Conservation (phyloP, 2,797 vertebrate genomes). For the Poecilia picta region DNA sequence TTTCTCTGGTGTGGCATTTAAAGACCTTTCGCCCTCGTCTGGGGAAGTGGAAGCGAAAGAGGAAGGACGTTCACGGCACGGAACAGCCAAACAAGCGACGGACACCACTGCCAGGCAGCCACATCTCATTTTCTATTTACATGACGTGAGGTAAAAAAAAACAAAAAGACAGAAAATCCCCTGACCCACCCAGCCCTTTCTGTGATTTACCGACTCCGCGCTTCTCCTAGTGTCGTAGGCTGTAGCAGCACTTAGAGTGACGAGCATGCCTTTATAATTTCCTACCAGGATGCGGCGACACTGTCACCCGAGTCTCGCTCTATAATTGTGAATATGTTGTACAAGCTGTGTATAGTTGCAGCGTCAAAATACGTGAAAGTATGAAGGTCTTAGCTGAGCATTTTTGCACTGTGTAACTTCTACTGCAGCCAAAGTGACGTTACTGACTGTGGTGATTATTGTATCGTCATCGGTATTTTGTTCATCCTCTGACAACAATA, state of each 20-base stretch:
- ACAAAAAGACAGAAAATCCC: too few relatives aligned
- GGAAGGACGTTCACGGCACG: conserved; percentile 13
- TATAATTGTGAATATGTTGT: conserved; percentile 64
- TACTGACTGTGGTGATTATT: conserved; percentile 57
- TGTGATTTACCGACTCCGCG: conserved; percentile 53
- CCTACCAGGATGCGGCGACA: conserved; percentile 47
- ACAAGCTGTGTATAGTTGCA: conserved; percentile 64
- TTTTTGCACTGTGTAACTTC: conserved; percentile 73
- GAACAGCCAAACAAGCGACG: conserved; percentile 46
- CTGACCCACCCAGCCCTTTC: conserved; percentile 28
- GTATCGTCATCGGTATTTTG: conserved; percentile 62
- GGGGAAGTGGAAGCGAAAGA: conserved; percentile 35
- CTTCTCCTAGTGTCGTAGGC: conserved; percentile 63
- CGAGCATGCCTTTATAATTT: conserved; percentile 67
- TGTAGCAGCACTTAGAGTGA: conserved; percentile 62
- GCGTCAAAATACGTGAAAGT: conserved; percentile 51
- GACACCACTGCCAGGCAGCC: conserved; percentile 69
- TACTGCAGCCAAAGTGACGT: conserved; percentile 71
- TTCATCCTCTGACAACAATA: conserved; percentile 65
- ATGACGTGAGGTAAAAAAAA: conserved; percentile 21
- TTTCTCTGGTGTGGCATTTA: conserved; percentile 45
- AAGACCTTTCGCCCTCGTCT: conserved; percentile 35
- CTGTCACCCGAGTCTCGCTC: conserved; percentile 47
- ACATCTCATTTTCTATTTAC: conserved; percentile 59
- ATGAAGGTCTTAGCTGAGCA: conserved; percentile 56